phyloP scores from a whole-genome alignment of 2,888 invertebrate species.

The Cantharis rufa region DNA sequence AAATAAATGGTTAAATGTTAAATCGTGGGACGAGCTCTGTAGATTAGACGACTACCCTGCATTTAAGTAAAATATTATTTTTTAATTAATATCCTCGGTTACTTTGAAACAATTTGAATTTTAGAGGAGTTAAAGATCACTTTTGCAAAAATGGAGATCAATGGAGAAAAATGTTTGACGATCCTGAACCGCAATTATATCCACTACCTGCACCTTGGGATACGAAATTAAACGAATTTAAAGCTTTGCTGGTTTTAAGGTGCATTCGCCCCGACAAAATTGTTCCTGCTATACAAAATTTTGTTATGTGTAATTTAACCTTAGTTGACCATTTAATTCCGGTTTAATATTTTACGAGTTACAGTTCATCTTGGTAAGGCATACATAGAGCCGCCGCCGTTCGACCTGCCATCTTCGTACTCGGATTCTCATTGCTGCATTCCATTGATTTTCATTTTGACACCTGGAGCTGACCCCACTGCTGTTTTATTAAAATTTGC shows the following conservation, averaged over 20 bases:
- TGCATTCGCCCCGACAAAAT: constrained; percentile 89
- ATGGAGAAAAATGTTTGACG: constrained; percentile 80
- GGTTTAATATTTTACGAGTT: constrained; percentile 33
- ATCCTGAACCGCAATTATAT: constrained; percentile 72
- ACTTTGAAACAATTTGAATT: constrained; percentile 19
- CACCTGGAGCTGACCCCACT: constrained; percentile 93
- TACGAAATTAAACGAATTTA: constrained; percentile 65
- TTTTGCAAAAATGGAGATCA: constrained; percentile 59
- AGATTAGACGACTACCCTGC: constrained; percentile 61
- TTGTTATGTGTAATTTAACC: constrained; percentile 62
- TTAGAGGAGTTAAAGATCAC: constrained; percentile 67
- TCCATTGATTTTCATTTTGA: constrained; percentile 89
- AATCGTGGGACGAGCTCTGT: constrained; percentile 80
- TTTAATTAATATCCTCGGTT: not conserved
- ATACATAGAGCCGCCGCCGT: constrained; percentile 89
- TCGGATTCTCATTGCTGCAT: constrained; percentile 83
- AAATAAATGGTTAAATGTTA: constrained; percentile 69
- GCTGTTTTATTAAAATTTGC: constrained; percentile 88
- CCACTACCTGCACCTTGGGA: constrained; percentile 75
- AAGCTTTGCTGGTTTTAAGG: constrained; percentile 77
- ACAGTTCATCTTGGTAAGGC: constrained; percentile 72
- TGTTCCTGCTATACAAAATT: constrained; percentile 74
- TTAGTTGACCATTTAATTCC: not conserved
- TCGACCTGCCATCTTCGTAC: constrained; percentile 83
- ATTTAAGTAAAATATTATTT: constrained; percentile 49